phyloP scores from a whole-genome alignment of 2,113 vertebrate genomes.

The Phalacrocorax brasilianus region DNA sequence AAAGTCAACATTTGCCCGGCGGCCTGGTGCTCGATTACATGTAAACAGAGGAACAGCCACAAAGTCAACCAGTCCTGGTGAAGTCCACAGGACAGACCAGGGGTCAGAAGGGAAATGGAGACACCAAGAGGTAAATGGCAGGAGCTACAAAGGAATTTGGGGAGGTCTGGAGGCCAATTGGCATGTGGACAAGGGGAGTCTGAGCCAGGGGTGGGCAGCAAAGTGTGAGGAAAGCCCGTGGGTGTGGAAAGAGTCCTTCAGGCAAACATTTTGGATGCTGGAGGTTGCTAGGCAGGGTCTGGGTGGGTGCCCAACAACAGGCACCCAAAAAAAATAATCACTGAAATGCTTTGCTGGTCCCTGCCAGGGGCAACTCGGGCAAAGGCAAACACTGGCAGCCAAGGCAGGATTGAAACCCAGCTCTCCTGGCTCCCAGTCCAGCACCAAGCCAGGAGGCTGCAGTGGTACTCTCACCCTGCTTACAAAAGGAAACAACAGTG shows the following conservation, averaged over 20 bases:
- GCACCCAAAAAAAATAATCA: neutral
- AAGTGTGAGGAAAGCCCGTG: neutral
- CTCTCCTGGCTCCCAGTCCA: neutral
- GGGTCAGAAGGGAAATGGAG: neutral
- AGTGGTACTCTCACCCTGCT: neutral
- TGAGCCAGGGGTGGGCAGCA: fast-evolving
- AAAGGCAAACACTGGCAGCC: neutral
- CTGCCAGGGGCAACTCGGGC: neutral
- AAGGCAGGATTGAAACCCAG: neutral
- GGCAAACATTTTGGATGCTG: neutral
- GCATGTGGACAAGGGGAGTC: neutral
- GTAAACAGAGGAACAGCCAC: neutral
- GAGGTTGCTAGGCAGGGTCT: neutral
- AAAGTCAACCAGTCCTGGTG: neutral
- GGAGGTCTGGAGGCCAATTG: neutral
- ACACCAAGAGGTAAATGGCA: constrained; percentile 17
- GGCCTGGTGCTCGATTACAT: neutral
- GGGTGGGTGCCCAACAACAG: neutral
- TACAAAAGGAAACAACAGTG: neutral
- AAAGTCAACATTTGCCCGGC: neutral
- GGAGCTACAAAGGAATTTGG: neutral
- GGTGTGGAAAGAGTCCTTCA: neutral
- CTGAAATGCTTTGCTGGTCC: neutral
- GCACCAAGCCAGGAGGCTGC: neutral
- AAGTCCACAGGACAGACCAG: neutral